phyloP scores from a whole-genome alignment of 2,113 vertebrate species.

The Meleagris gallopavo region DNA sequence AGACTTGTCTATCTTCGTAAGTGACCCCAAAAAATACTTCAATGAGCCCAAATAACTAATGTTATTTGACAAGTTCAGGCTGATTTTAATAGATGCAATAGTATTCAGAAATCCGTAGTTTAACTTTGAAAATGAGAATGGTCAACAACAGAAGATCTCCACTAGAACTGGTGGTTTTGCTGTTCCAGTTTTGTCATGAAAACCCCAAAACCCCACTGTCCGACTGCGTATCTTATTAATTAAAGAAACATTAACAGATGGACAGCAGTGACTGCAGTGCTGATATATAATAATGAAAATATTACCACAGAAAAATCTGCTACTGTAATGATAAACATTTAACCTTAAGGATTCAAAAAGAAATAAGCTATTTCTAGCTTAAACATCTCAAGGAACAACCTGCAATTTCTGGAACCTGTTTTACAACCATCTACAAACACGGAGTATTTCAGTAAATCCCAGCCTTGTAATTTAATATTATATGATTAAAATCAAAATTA shows the following conservation, averaged over 20 bases:
- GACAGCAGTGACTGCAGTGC: background rate
- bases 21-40: background rate
- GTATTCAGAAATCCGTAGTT: background rate
- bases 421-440: background rate
- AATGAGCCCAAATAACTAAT: background rate
- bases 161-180: background rate
- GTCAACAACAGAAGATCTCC: background rate
- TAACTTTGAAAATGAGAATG: background rate
- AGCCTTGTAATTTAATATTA: background rate
- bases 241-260: background rate
- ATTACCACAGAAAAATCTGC: background rate
- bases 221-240: background rate
- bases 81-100: background rate
- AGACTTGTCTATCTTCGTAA: background rate
- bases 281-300: background rate
- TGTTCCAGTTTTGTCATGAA: background rate
- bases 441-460: background rate
- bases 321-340: background rate
- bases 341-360: background rate
- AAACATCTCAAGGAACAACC: background rate
- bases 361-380: background rate
- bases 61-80: background rate
- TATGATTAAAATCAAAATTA: rapidly evolving
- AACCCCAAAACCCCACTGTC: background rate
- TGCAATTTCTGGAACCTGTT: background rate